Base-by-base conservation (phyloP, 2,888 invertebrate species). In the Ganaspis brasiliensis region DNA sequence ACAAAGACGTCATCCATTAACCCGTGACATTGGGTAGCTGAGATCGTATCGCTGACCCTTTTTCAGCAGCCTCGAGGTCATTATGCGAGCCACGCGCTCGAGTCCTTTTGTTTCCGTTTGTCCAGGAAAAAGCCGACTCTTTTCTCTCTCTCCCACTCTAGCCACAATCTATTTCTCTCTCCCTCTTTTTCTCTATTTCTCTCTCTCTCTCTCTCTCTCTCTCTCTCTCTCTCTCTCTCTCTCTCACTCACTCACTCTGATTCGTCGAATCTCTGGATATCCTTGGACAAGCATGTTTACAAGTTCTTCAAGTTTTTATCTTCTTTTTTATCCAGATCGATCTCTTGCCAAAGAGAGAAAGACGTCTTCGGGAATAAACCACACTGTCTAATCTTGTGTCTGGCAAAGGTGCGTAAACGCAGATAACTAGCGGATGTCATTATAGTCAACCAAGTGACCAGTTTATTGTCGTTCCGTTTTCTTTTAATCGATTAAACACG, bases 1-100 rank as follows among this genome's bases (percentile, higher is more conserved):
- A 67, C 67, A 67, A 67, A 67, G 67, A 67, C 67, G 10, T 67
- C 67, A 67, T 67, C 67, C 45, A 67, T 67, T 67, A 67, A 40
- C 45, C 67, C 45, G 67, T 67, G 67, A 67, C 67, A 67, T 67
- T 67, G 67, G 67, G 67, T 67, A 67, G 67, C 67, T 24, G 45
- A 45, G 67, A 49, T 67, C 21, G 40, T 67, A 67, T 67, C 67
- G 67, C 67, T 67, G 67, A 45, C 67, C 45, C 26, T 67, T 67
- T 67, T 67, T 67, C 45, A 63, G 63, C 24, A 67, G 45, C 4
- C 67, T 67, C 40, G 67, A 67, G 67, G 67, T 45, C 67, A 67
- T 67, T 67, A 49, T 67, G 24, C 67, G 67, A 67, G 67, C 67
- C 67, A 67, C 67, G 45, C 67, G 67, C 40, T 67, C 24, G 67